These are phyloP conservation scores for Botrylloides violaceus DNA, from an alignment of 23 tunicate species.

Conservation along the genomic window DNA sequence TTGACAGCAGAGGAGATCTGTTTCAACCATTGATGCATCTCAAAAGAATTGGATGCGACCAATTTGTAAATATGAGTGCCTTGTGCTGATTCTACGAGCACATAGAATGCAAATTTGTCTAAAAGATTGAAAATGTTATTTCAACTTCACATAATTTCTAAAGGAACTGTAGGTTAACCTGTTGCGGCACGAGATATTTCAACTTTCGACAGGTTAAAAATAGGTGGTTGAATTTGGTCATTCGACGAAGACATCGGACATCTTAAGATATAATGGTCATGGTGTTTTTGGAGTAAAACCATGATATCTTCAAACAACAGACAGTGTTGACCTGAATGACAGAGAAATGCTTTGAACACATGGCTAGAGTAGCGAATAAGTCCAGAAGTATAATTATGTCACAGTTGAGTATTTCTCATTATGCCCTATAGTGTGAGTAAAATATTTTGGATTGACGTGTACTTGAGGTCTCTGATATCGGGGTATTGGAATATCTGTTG, in stretches of 20 bases:
- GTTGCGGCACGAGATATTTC: slow-evolving; percentile 53
- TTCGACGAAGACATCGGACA: slow-evolving; percentile 24
- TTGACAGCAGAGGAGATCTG: slow-evolving; percentile 20
- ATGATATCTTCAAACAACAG: slow-evolving; percentile 59
- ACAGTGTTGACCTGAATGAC: slow-evolving; percentile 68
- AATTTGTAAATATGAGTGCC: slow-evolving; percentile 55
- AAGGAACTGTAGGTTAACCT: slow-evolving; percentile 23
- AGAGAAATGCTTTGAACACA: no score
- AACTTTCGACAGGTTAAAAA: slow-evolving; percentile 36
- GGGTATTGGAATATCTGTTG: no score
- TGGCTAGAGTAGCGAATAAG: no score
- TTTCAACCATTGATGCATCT: slow-evolving; percentile 46
- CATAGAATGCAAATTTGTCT: slow-evolving; percentile 68
- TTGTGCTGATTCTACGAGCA: slow-evolving; percentile 26
- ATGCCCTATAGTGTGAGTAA: no score
- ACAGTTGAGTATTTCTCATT: no score
- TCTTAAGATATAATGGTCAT: slow-evolving; percentile 42
- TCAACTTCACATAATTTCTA: background rate
- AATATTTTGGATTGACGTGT: no score
- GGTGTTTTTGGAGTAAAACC: slow-evolving; percentile 75
- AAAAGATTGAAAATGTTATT: background rate
- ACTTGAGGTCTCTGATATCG: no score
- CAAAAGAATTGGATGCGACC: slow-evolving; percentile 24
- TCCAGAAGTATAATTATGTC: no score
- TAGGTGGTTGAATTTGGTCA: slow-evolving; percentile 26